Base-by-base conservation (phyloP, 2,888 invertebrate genomes). In the Metopia argyrocephala region DNA sequence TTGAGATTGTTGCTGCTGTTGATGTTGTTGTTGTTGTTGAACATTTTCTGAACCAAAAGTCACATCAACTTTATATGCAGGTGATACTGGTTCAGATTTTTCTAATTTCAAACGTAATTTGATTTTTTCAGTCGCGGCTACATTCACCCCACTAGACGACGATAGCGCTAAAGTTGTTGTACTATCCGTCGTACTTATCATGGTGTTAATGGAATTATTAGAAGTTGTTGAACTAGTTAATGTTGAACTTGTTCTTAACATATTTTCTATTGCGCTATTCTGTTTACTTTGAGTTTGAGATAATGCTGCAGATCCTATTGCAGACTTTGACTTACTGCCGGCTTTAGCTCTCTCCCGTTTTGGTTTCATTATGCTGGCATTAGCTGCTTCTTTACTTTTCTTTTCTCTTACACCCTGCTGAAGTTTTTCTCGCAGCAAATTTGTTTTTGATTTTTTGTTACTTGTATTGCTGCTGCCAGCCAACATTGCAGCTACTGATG, bases 51-150 rank as follows among this genome's bases (percentile, higher is more conserved):
- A 65, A n/a, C 94, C 93, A 88, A 94, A 95, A 83, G 94, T 28
- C 94, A 95, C 94, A 86, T 95, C 95, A 25, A 95, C 95, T 90
- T 96, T 96, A 88, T 96, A 96, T 0, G 95, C 94, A 0, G 94
- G 93, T 83, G 93, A 93, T 0, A 95, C 93, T 0, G 95, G 95
- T 89, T 96, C 96, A 57, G 94, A 94, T 87, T 96, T 96, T 85
- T 96, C 96, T 79, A 97, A 89, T 87, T 96, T 96, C 46, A 97
- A 91, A 83, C 96, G 92, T 65, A 97, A 90, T 88, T 96, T 96
- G 80, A 96, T 94, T 86, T 96, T 96, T 87, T 96, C 96, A 82
- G 86, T 88, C 1, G 84, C 64, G 12, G 74, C 54, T n/a, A 54
- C 57, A 38, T 78, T 45, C 31, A 76, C 61, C 3, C 73, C 69